These are phyloP conservation scores for Lycocerus yunnanus DNA, from an alignment of 2,888 invertebrate genomes.

Conservation along the genomic window DNA sequence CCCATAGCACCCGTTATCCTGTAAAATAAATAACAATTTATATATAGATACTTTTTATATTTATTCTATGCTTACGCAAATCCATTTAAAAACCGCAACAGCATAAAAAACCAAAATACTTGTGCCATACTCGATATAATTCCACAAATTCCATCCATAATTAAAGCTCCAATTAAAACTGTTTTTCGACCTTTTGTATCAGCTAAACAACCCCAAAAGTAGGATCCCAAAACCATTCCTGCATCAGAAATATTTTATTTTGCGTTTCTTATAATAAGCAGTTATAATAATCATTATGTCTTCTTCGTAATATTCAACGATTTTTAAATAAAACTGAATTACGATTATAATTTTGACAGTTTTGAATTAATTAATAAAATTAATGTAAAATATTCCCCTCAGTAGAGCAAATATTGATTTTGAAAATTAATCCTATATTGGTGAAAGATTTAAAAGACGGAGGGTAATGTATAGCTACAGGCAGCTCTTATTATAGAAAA, in stretches of 20 bases:
- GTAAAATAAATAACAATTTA: conserved; percentile 34
- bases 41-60: background rate
- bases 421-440: no score
- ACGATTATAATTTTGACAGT: no score
- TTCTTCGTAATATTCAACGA: no score
- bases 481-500: no score
- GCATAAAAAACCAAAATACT: conserved; percentile 72
- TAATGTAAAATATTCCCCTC: no score
- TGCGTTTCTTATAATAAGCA: background rate
- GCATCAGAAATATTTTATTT: conserved; percentile 16
- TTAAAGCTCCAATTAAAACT: conserved; percentile 72
- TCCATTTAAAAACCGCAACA: conserved; percentile 76
- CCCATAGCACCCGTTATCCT: conserved; percentile 84
- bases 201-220: conserved; percentile 84
- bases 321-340: no score
- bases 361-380: no score
- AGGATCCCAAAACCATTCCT: conserved; percentile 84
- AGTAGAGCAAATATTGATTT: no score
- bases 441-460: no score
- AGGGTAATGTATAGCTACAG: no score
- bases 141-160: conserved; percentile 75
- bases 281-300: no score
- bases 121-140: conserved; percentile 75
- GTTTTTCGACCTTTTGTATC: conserved; percentile 80
- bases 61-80: conserved; percentile 69